Evolutionary conservation across 1,140 invertebrate genomes (phyloP).

Genomic region (Macrotrachela quadricornifera): DNA sequence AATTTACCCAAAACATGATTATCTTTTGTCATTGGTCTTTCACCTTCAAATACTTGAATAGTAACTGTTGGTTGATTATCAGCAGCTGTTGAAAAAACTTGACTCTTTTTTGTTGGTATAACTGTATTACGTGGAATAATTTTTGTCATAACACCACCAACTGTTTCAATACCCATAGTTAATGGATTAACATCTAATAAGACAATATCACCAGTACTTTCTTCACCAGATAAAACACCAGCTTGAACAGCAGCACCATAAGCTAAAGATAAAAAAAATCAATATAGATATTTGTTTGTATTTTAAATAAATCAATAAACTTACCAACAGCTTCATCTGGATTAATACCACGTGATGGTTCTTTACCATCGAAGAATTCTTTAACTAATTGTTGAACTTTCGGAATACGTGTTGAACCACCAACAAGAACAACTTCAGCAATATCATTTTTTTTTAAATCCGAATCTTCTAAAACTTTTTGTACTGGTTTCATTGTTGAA

Average conservation of each 20-base stretch:
- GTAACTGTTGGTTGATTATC: conserved; percentile 98
- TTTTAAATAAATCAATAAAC: too few relatives aligned
- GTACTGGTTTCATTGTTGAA: conserved; percentile 85
- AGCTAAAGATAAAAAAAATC: too few relatives aligned
- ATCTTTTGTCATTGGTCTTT: conserved; percentile 97
- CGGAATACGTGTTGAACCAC: conserved; percentile 93
- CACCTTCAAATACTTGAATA: conserved; percentile 82
- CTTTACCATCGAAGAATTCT: conserved; percentile 91
- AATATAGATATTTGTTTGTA: conserved; percentile 72
- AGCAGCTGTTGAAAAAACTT: conserved; percentile 94
- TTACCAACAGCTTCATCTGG: conserved; percentile 53
- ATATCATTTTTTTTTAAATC: conserved; percentile 97
- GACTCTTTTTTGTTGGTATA: conserved; percentile 97
- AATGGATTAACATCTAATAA: conserved; percentile 90
- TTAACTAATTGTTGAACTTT: conserved; percentile 96
- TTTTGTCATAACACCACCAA: conserved; percentile 98
- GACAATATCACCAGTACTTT: conserved; percentile 80
- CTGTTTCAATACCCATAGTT: conserved; percentile 96
- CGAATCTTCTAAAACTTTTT: conserved; percentile 61
- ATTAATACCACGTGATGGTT: conserved; percentile 89
- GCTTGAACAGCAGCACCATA: conserved; percentile 97
- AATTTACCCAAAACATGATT: conserved; percentile 94
- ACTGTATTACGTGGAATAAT: conserved; percentile 90
- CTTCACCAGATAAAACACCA: conserved; percentile 44
- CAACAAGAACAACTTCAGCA: conserved; percentile 93